Conservation (phyloP, 37 sponge, comb jelly and placozoan species). For the Theonella swinhoei region DNA sequence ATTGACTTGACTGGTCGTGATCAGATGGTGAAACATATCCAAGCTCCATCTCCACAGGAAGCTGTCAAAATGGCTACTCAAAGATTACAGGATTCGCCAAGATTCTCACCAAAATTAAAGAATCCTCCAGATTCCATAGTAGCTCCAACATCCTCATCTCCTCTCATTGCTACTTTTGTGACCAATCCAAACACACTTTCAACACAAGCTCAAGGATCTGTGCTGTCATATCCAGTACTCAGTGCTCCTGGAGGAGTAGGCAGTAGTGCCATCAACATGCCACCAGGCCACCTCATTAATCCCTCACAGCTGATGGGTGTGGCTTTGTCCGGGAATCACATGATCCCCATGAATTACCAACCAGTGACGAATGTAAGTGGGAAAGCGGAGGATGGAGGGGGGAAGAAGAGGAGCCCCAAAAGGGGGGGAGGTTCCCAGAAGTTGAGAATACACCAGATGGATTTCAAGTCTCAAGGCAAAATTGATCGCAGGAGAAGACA, state of each 20-base stretch:
- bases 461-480: slow-evolving; percentile 34
- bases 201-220: background rate
- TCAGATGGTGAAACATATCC: too few species aligned
- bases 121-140: background rate
- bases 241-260: background rate
- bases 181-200: background rate
- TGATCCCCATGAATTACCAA: background rate
- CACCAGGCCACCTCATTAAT: background rate
- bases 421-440: slow-evolving; percentile 11
- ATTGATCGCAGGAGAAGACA: slow-evolving; percentile 13
- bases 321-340: background rate
- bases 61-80: background rate
- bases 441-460: slow-evolving; percentile 55
- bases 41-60: background rate
- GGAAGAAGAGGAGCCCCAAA: background rate
- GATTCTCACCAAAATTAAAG: background rate
- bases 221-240: background rate
- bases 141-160: background rate
- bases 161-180: background rate
- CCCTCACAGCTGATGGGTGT: slow-evolving; percentile 13
- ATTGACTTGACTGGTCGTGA: background rate
- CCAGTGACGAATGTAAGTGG: background rate
- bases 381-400: background rate
- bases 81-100: background rate
- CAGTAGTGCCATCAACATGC: too few species aligned